These are phyloP conservation scores for Scrobipalpa atriplicella DNA, from an alignment of 2,888 invertebrate species.

Conservation along the genomic window DNA sequence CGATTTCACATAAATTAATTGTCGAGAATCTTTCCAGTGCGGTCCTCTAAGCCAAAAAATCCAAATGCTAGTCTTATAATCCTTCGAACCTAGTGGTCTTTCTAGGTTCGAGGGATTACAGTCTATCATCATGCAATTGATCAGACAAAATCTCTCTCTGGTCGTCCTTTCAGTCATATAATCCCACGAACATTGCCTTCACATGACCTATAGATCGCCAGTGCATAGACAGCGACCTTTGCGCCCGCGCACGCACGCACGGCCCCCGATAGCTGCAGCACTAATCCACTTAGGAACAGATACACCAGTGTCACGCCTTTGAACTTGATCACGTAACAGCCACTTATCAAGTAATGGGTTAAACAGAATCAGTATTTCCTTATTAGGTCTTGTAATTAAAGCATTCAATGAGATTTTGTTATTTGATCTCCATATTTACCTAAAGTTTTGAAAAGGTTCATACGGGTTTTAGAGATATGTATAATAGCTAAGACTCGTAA, in stretches of 20 bases:
- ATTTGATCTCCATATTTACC: background rate
- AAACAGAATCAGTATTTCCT: conserved; percentile 19
- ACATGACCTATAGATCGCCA: background rate
- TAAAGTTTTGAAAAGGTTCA: background rate
- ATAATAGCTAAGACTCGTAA: background rate
- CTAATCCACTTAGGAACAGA: conserved; percentile 29
- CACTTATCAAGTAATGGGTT: conserved; percentile 27
- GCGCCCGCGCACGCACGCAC: conserved; percentile 50
- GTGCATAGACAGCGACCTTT: conserved; percentile 56
- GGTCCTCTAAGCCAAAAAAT: no score
- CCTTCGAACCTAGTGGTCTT: no score
- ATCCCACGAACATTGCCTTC: background rate
- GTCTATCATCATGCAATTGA: background rate
- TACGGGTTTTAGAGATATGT: no score
- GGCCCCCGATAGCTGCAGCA: conserved; percentile 48
- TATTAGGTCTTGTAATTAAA: background rate
- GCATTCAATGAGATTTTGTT: background rate
- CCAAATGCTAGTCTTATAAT: no score
- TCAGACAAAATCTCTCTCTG: background rate
- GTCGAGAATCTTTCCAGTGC: no score
- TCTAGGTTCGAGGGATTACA: no score
- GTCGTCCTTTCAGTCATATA: background rate
- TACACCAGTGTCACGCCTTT: conserved; percentile 47
- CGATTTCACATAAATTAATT: no score
- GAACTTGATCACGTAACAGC: conserved; percentile 44